Percentiles rank a stretch among this genome's conserved stretches.
Conservation (phyloP, 2,888 invertebrate genomes). For the Drosophila mercatorum region DNA sequence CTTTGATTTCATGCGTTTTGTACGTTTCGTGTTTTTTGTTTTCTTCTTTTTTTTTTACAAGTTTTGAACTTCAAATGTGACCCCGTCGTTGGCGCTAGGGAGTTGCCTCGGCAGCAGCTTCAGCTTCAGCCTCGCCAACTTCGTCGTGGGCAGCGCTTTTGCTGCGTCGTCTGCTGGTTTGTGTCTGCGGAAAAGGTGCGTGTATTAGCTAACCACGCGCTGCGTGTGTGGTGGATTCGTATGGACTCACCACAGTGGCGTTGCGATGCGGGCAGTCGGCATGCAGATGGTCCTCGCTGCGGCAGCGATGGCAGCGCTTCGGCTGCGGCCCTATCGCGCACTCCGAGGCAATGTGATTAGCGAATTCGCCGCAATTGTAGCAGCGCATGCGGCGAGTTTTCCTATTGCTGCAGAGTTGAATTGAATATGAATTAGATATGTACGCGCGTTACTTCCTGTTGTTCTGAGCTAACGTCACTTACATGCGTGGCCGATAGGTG, state of each 20-base stretch:
- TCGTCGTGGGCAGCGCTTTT: conserved; percentile 39
- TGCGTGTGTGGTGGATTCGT: background rate
- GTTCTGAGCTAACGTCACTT: conserved; percentile 20
- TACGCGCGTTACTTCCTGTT: background rate
- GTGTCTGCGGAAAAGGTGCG: conserved; percentile 50
- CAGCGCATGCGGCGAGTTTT: conserved; percentile 95
- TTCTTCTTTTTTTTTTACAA: conserved; percentile 36
- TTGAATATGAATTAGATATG: background rate
- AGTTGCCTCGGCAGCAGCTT: conserved; percentile 14
- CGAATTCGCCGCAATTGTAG: conserved; percentile 97
- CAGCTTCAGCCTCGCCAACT: conserved; percentile 14
- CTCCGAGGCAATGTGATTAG: conserved; percentile 96
- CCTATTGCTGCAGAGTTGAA: conserved; percentile 77
- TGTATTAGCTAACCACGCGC: background rate
- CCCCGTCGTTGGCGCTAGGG: conserved; percentile 27
- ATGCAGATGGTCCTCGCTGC: conserved; percentile 94
- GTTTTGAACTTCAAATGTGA: conserved; percentile 64
- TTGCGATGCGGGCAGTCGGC: conserved; percentile 91
- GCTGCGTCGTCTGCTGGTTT: conserved; percentile 51
- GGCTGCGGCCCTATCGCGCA: conserved; percentile 95
- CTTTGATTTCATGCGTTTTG: conserved; percentile 73
- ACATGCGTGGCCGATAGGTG: conserved; percentile 89
- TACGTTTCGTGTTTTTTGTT: conserved; percentile 19
- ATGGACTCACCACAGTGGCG: conserved; percentile 55
- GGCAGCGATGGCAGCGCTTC: conserved; percentile 95